These are phyloP conservation scores for Ametastegia equiseti DNA, from an alignment of 2,888 invertebrate species.

Conservation along the genomic window DNA sequence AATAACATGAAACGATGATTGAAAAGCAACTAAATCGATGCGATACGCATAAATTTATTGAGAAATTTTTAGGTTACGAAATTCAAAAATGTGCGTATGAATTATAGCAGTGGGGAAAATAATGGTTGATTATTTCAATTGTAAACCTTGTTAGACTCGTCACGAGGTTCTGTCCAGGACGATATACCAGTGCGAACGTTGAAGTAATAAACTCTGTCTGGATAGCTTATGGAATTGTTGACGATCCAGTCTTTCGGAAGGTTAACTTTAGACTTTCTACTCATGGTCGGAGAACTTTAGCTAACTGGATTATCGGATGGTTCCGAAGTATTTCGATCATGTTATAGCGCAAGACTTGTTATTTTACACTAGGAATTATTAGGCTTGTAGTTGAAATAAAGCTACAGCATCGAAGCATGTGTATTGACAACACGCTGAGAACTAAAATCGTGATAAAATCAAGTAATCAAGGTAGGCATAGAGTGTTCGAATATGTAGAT, in stretches of 20 bases:
- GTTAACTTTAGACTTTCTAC: slow-evolving; percentile 51
- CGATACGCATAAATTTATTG: slow-evolving; percentile 34
- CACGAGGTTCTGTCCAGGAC: slow-evolving; percentile 64
- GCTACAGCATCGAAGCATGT: background rate
- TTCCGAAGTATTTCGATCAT: background rate
- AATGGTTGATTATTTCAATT: background rate
- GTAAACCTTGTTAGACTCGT: slow-evolving; percentile 21
- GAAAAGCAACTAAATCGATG: too few species aligned
- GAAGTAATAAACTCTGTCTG: slow-evolving; percentile 68
- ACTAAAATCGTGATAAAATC: too few species aligned
- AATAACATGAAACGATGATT: too few species aligned
- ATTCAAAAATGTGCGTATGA: background rate
- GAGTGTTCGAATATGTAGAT: too few species aligned
- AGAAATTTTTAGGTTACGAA: slow-evolving; percentile 5
- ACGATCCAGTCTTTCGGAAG: slow-evolving; percentile 66
- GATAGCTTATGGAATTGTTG: slow-evolving; percentile 63
- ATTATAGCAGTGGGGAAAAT: background rate
- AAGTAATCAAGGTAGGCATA: too few species aligned
- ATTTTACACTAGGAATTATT: background rate
- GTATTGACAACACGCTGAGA: background rate
- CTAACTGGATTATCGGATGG: background rate
- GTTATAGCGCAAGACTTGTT: background rate
- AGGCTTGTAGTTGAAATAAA: background rate
- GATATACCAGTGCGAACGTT: slow-evolving; percentile 65
- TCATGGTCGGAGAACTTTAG: background rate